Evolutionary conservation across 2,888 invertebrate genomes (phyloP), one percentile per base, ranked within the genome.

Genomic region (Drosophila kanekoi): DNA sequence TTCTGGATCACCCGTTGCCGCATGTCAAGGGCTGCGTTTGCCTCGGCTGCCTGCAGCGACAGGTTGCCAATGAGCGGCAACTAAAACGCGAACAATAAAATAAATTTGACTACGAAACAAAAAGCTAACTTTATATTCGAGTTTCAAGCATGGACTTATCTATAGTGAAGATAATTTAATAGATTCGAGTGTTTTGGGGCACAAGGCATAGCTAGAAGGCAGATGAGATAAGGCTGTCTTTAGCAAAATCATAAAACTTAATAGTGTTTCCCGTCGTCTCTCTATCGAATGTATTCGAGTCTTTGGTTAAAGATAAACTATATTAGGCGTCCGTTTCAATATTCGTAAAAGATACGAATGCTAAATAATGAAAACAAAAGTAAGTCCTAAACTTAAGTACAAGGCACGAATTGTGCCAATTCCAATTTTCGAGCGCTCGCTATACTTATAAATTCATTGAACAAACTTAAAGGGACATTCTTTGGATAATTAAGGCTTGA

Each of bases 21-120:
- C 79, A 87, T 20, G 58, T 62, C 14, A 69, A 61, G 10, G 79
- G 61, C 10, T 81, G 81, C 20, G 81, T 69, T 5, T 84, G 87
- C 5, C 40, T 78, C 2, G 60, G 51, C 51, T 81, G 85, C 6
- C 56, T 81, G n/a, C 87, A 87, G 41, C 84, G 72, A 2, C 72
- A 77, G 44, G n/a, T 74, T 10, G 32, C 64, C 16, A 52, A 51
- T 28, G 78, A 87, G 13, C 5, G 72, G 5, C 60, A 77, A 9
- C 57, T 40, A 4, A 68, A 52, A 62, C 48, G 14, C 23, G 40
- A 48, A 23, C 18, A 58, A 18, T 58, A 48, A 58, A 28, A n/a
- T 13, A 18, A 3, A 28, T 28, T 18, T 41, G 4, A 8, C 14
- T 16, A 16, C 38, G 10, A 9, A 48, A 13, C 0, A 18, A 9